Evolutionary conservation across 2,797 vertebrate genomes (phyloP), one percentile per base, ranked within the genome.

Genomic region (Lepilemur ruficaudatus): DNA sequence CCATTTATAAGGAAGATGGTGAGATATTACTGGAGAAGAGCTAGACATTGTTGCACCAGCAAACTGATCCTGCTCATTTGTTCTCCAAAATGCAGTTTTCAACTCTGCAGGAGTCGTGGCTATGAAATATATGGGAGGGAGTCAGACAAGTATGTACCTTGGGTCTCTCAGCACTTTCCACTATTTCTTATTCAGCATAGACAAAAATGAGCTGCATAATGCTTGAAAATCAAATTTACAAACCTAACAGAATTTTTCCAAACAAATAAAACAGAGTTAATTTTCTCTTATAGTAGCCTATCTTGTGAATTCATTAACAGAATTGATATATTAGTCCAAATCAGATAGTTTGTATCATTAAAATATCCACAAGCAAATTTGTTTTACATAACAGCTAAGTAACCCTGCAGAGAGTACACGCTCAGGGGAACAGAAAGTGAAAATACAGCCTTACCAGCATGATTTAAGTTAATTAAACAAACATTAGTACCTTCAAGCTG

Each of bases 401-500:
- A 92, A 97, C 85, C 97, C 98, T 98, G 91, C 82, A 92, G 97
- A 98, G 95, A 96, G 57, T 61, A 76, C 17, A 13, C 84, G 92
- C 86, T 14, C 97, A 57, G 93, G 96, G 97, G 98, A 98, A 96
- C n/a, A 41, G 55, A 92, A 97, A 89, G 83, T 96, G 93, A 98
- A 98, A 97, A 93, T 48, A 82, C 70, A 94, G 90, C 70, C 61
- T 93, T 70, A 94, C 88, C 96, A 97, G 97, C 91, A 94, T 61
- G 97, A 98, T 98, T 98, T 97, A 97, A 98, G 97, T 98, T 98
- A 98, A 97, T 98, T 98, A 98, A 98, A 72, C 80, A 94, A 98
- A 91, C 91, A 80, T 98, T 97, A 97, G 97, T 96, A 97, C 97
- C 97, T 98, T 94, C 89, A 97, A 97, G 97, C 96, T 85, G 81